These are phyloP conservation scores for Prostheceraeus crozeri DNA, from an alignment of 2,888 invertebrate genomes.

Conservation along the genomic window DNA sequence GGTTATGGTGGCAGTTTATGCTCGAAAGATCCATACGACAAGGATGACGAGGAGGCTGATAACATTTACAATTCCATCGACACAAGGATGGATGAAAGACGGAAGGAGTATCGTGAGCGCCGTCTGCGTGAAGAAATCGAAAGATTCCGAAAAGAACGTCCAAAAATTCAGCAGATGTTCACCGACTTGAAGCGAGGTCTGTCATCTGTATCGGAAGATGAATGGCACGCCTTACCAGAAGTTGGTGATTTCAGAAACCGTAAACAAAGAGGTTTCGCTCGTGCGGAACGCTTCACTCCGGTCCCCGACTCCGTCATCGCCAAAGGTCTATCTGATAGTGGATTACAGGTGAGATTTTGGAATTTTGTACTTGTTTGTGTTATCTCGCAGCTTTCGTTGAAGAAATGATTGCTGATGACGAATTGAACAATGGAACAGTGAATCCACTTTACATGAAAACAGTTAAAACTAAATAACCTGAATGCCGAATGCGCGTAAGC, in stretches of 20 bases:
- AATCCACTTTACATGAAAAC: no score
- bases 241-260: conserved; percentile 97
- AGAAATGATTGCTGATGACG: no score
- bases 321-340: conserved; percentile 62
- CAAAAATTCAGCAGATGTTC: conserved; percentile 98
- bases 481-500: no score
- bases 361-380: no score
- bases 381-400: no score
- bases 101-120: conserved; percentile 79
- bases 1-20: conserved; percentile 98
- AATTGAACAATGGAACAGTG: no score
- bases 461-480: no score
- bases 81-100: conserved; percentile 94
- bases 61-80: conserved; percentile 96
- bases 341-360: no score
- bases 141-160: conserved; percentile 89
- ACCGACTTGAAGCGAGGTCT: conserved; percentile 76
- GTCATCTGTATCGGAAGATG: conserved; percentile 69
- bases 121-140: conserved; percentile 69
- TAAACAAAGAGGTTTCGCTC: conserved; percentile 85
- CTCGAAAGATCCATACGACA: conserved; percentile 98
- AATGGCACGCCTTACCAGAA: conserved; percentile 94
- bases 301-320: conserved; percentile 89
- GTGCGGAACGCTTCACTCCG: conserved; percentile 89
- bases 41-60: conserved; percentile 99